These are phyloP conservation scores for Actinia tenebrosa DNA, from an alignment of 64 coral and sea anemone species.

Conservation along the genomic window DNA sequence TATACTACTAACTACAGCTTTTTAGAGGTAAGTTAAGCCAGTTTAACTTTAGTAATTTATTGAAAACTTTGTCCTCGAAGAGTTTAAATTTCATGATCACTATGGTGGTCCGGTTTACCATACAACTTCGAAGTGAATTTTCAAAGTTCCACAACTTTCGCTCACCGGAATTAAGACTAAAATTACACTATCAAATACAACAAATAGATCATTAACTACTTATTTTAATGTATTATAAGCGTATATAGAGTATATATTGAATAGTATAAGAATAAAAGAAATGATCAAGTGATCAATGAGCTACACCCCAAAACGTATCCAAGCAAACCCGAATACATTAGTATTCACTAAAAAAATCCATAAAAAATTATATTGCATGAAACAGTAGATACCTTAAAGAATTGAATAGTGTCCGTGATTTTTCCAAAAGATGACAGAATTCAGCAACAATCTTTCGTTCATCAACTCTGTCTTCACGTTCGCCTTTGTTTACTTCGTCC, in stretches of 20 bases:
- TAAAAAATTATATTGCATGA: neutral
- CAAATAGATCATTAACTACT: neutral
- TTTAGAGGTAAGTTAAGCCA: neutral
- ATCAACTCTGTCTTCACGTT: constrained; percentile 26
- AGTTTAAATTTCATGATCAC: neutral
- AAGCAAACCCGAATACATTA: neutral
- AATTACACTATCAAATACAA: neutral
- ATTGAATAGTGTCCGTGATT: constrained; percentile 84
- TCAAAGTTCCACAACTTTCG: neutral
- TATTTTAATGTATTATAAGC: neutral
- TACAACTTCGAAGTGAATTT: neutral
- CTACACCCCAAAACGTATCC: too few relatives aligned
- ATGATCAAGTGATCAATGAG: too few relatives aligned
- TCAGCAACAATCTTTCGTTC: constrained; percentile 83
- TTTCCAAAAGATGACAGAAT: constrained; percentile 88
- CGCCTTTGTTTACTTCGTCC: constrained; percentile 58
- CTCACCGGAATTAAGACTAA: too few relatives aligned
- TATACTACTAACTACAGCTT: neutral
- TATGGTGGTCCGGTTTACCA: neutral
- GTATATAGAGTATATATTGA: neutral
- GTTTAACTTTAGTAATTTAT: neutral
- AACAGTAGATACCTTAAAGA: constrained; percentile 56
- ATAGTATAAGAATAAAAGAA: neutral
- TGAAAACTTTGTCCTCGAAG: neutral
- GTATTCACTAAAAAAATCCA: neutral